A percentile compares a stretch with the other conserved stretches of the same genome.
Evolutionary conservation across 2,113 vertebrate species (phyloP).

Genomic region (Calyptommatus sinebrachiatus): DNA sequence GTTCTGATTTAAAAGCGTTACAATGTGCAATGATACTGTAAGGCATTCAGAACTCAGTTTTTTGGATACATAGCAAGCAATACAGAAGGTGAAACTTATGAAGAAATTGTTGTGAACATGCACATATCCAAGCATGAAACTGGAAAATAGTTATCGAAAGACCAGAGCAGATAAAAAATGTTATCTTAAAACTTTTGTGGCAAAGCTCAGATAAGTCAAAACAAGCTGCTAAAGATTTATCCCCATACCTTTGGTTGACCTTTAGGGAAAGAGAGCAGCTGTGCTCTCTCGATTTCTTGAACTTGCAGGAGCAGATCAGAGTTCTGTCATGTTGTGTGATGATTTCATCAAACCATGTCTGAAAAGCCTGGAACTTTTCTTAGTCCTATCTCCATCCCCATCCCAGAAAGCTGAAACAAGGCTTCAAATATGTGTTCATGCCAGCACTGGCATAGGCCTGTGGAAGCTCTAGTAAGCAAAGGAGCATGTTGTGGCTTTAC

Average conservation of each 20-base stretch:
- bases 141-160: constrained; percentile 1
- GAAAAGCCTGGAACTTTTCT: not conserved
- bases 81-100: not conserved
- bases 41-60: not conserved
- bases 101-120: not conserved
- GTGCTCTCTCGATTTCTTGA: too few relatives aligned
- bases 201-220: too few relatives aligned
- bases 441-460: too few relatives aligned
- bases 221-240: too few relatives aligned
- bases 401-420: not conserved
- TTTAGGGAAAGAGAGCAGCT: too few relatives aligned
- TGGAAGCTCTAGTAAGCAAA: too few relatives aligned
- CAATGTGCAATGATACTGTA: not conserved
- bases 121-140: not conserved
- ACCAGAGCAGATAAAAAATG: not conserved
- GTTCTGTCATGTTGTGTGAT: too few relatives aligned
- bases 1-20: not conserved
- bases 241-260: too few relatives aligned
- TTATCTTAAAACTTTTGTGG: constrained; percentile 3
- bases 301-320: too few relatives aligned
- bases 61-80: not conserved
- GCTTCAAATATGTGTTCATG: too few relatives aligned
- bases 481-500: not conserved
- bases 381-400: not conserved
- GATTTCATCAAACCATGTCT: not conserved